Percentiles rank a stretch among this genome's conserved stretches.
phyloP scores from a whole-genome alignment of 1,140 invertebrate genomes.

The Drosophila erecta region DNA sequence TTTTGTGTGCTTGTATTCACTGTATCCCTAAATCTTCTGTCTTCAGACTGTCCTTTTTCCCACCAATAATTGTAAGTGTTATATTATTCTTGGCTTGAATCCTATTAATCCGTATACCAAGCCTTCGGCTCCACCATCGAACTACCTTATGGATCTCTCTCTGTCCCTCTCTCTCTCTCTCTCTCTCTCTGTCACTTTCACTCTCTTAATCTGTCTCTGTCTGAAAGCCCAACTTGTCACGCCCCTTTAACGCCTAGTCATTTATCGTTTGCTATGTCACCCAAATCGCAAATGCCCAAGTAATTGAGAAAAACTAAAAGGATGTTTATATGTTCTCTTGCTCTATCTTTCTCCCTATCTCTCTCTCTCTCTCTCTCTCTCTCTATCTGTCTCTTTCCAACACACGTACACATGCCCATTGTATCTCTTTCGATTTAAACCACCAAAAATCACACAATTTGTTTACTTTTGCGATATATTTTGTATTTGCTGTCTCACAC shows the following conservation, averaged over 20 bases:
- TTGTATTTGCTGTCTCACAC: constrained; percentile 44
- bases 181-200: constrained; percentile 5
- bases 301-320: constrained; percentile 31
- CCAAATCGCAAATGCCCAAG: constrained; percentile 13
- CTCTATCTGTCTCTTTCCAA: constrained; percentile 7
- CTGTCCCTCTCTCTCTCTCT: constrained; percentile 3
- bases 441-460: constrained; percentile 31
- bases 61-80: constrained; percentile 3
- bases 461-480: constrained; percentile 39
- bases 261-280: constrained; percentile 53
- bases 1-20: constrained; percentile 25
- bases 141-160: constrained; percentile 17
- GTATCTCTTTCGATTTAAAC: constrained; percentile 25
- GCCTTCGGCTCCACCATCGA: constrained; percentile 32
- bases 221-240: constrained; percentile 24
- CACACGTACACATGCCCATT: constrained; percentile 10
- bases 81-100: constrained; percentile 2
- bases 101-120: constrained; percentile 8
- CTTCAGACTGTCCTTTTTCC: not conserved
- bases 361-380: constrained; percentile 11
- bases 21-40: not conserved
- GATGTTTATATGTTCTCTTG: constrained; percentile 31
- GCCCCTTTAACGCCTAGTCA: constrained; percentile 40
- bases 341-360: constrained; percentile 22
- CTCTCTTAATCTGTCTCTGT: constrained; percentile 21